A percentile compares a stretch with the other conserved stretches of the same genome.
Conservation (phyloP, 37 sponge, comb jelly and placozoan species). For the Geodia barretti region DNA sequence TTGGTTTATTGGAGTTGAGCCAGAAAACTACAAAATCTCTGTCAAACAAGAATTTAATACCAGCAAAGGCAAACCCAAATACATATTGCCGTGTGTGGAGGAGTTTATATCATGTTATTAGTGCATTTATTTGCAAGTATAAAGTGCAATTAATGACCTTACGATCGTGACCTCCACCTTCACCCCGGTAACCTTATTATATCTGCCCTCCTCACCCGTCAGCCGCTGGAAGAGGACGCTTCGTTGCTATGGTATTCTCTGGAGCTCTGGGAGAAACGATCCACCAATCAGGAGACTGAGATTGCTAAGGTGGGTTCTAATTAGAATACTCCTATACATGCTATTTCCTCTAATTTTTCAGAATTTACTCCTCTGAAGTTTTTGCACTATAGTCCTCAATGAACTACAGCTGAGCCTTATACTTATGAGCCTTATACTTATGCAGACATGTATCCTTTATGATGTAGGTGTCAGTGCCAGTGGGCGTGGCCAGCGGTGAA, state of each 20-base stretch:
- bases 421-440: too few species aligned
- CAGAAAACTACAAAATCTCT: too few species aligned
- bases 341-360: not conserved
- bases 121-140: too few species aligned
- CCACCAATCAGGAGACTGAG: not conserved
- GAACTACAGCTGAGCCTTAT: not conserved
- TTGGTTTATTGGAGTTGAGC: not conserved
- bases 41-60: too few species aligned
- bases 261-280: conserved; percentile 3
- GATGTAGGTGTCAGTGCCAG: not conserved
- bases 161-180: too few species aligned
- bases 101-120: too few species aligned
- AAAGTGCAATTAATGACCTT: too few species aligned
- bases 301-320: not conserved
- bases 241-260: too few species aligned
- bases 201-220: not conserved
- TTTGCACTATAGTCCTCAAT: not conserved
- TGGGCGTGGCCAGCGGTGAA: not conserved
- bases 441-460: not conserved
- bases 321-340: not conserved
- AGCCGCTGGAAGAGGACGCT: not conserved
- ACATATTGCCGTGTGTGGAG: not conserved
- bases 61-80: too few species aligned
- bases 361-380: not conserved
- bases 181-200: too few species aligned